Conservation (phyloP, 1,140 invertebrate genomes). For the Formica exsecta region DNA sequence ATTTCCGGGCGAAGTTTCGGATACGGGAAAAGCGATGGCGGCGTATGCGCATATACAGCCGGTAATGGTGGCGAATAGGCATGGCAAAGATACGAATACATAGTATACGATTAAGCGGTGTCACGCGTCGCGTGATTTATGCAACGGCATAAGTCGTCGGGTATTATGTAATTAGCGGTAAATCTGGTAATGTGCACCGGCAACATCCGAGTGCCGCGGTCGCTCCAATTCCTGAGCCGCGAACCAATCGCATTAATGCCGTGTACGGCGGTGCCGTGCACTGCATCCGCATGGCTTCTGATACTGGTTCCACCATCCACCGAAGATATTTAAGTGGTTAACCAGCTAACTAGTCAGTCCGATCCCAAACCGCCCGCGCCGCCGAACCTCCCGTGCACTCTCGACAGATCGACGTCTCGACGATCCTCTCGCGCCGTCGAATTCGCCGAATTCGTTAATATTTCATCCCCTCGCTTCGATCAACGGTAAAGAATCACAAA, state of each 20-base stretch:
- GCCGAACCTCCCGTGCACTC: background rate
- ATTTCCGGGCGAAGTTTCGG: conserved; percentile 38
- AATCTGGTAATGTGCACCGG: conserved; percentile 74
- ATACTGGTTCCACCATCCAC: background rate
- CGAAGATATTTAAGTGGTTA: conserved; percentile 65
- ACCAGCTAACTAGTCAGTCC: conserved; percentile 25
- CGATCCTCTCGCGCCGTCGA: conserved; percentile 2
- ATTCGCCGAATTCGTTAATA: conserved; percentile 51
- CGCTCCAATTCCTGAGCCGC: conserved; percentile 71
- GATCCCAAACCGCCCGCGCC: background rate
- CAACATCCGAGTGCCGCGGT: conserved; percentile 55
- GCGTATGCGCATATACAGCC: background rate
- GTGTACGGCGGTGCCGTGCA: conserved; percentile 41
- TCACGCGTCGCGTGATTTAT: conserved; percentile 70
- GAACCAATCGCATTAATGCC: conserved; percentile 78
- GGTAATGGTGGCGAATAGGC: conserved; percentile 35
- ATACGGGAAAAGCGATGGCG: conserved; percentile 21
- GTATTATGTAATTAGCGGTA: conserved; percentile 79
- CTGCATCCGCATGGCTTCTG: background rate
- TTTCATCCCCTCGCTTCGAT: background rate
- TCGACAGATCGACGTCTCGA: background rate
- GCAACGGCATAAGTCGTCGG: conserved; percentile 66
- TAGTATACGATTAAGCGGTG: conserved; percentile 67
- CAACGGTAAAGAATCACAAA: conserved; percentile 46
- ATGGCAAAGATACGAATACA: conserved; percentile 45